A percentile compares a stretch with the other conserved stretches of the same genome.
Evolutionary conservation across 1,140 invertebrate genomes (phyloP).

Genomic region (Cotesia typhae): DNA sequence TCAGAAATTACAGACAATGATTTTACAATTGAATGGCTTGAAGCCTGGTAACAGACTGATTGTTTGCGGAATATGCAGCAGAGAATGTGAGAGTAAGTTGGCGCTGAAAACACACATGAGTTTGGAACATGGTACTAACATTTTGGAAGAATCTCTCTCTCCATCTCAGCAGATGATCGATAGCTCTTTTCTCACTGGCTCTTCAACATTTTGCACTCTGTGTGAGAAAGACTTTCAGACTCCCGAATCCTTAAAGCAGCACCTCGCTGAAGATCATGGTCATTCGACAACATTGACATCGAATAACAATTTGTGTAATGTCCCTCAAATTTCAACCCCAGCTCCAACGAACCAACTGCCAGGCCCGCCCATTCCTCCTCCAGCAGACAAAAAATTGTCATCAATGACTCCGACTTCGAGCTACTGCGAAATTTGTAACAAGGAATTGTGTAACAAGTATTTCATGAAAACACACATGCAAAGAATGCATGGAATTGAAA

Average conservation of each 20-base stretch:
- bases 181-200: slow-evolving; percentile 15
- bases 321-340: slow-evolving; percentile 37
- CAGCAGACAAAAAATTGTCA: slow-evolving; percentile 49
- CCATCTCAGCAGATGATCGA: slow-evolving; percentile 30
- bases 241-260: slow-evolving; percentile 68
- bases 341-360: slow-evolving; percentile 25
- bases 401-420: slow-evolving; percentile 78
- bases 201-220: slow-evolving; percentile 60
- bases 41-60: slow-evolving; percentile 68
- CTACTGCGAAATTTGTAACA: slow-evolving; percentile 99
- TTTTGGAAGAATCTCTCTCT: slow-evolving; percentile 48
- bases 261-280: slow-evolving; percentile 68
- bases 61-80: slow-evolving; percentile 70
- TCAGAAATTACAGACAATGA: slow-evolving; percentile 90
- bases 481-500: slow-evolving; percentile 97
- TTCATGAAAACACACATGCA: slow-evolving; percentile 99
- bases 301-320: slow-evolving; percentile 27
- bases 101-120: slow-evolving; percentile 70
- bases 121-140: slow-evolving; percentile 66
- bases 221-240: slow-evolving; percentile 70
- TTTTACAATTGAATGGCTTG: slow-evolving; percentile 84
- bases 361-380: slow-evolving; percentile 39
- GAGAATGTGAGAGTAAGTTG: slow-evolving; percentile 71
- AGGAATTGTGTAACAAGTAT: slow-evolving; percentile 99
- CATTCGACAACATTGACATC: slow-evolving; percentile 47